Percentiles rank a stretch among this genome's conserved stretches.
These are phyloP conservation scores for Drosophila nikananu DNA, from an alignment of 1,140 invertebrate species.

Conservation along the genomic window DNA sequence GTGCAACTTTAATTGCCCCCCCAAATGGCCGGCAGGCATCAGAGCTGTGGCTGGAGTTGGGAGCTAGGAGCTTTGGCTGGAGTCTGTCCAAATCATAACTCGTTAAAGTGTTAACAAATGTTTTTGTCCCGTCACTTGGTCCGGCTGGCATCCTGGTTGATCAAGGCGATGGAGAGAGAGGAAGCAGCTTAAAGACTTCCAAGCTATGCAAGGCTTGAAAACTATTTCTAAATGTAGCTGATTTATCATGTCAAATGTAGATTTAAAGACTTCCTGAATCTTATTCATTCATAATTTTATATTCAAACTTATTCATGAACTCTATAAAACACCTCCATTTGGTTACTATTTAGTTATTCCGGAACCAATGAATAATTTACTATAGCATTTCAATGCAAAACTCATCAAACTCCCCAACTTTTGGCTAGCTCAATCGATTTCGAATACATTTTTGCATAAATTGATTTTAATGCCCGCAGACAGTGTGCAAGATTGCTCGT, in stretches of 20 bases:
- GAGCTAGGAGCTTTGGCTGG: conserved; percentile 15
- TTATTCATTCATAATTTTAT: neutral
- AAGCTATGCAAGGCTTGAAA: neutral
- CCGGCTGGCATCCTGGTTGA: conserved; percentile 41
- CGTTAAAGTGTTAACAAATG: conserved; percentile 85
- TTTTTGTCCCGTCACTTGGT: conserved; percentile 63
- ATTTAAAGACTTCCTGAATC: neutral
- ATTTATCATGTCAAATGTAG: neutral
- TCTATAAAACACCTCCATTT: neutral
- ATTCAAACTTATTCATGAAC: neutral
- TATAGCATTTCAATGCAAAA: neutral
- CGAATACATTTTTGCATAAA: conserved; percentile 47
- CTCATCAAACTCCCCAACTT: conserved; percentile 6
- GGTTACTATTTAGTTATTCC: no score
- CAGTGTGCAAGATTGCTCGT: conserved; percentile 28
- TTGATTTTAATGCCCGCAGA: conserved; percentile 54
- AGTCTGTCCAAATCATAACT: conserved; percentile 65
- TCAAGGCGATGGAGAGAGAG: conserved; percentile 1
- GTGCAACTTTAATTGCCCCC: conserved; percentile 72
- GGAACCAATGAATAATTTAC: no score
- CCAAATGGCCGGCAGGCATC: conserved; percentile 36
- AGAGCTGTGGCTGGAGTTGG: conserved; percentile 12
- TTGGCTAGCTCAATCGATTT: conserved; percentile 28
- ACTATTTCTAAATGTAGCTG: no score
- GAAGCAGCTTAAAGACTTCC: neutral